Conservation (phyloP, 2,113 vertebrate species). For the Camelus bactrianus region DNA sequence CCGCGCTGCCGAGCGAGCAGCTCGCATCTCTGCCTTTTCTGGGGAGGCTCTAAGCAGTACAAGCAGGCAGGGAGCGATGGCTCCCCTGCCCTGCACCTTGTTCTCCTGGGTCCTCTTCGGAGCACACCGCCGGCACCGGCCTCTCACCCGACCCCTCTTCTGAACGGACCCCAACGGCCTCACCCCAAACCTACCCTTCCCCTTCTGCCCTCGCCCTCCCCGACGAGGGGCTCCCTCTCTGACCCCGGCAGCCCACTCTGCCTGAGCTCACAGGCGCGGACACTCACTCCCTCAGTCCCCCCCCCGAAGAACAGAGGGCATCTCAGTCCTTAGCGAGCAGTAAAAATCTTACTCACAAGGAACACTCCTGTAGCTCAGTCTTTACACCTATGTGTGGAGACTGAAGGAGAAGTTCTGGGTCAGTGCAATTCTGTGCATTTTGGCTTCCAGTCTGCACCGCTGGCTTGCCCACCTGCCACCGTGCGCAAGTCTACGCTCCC, state of each 20-base stretch:
- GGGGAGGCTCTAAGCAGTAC: neutral
- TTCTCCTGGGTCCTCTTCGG: neutral
- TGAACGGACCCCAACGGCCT: neutral
- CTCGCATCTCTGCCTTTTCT: neutral
- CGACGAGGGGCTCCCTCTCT: neutral
- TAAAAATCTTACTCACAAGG: neutral
- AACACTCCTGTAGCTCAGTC: neutral
- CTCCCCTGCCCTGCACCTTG: neutral
- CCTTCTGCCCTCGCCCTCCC: neutral
- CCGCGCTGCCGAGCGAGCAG: neutral
- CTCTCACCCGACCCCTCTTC: neutral
- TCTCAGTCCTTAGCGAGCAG: neutral
- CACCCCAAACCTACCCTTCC: neutral
- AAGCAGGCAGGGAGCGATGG: neutral
- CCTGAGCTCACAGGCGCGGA: no score
- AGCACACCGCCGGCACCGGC: neutral
- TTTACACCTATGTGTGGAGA: no score
- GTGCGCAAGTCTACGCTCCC: neutral
- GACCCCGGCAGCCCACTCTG: neutral
- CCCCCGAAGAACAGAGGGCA: neutral
- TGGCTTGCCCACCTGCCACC: fast-evolving
- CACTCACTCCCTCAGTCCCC: neutral
- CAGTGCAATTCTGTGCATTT: neutral
- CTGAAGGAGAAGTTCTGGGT: no score
- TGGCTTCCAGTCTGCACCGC: fast-evolving